Evolutionary conservation across 2,113 vertebrate genomes (phyloP), one percentile per base, ranked within the genome.

Genomic region (Lamprotornis superbus): DNA sequence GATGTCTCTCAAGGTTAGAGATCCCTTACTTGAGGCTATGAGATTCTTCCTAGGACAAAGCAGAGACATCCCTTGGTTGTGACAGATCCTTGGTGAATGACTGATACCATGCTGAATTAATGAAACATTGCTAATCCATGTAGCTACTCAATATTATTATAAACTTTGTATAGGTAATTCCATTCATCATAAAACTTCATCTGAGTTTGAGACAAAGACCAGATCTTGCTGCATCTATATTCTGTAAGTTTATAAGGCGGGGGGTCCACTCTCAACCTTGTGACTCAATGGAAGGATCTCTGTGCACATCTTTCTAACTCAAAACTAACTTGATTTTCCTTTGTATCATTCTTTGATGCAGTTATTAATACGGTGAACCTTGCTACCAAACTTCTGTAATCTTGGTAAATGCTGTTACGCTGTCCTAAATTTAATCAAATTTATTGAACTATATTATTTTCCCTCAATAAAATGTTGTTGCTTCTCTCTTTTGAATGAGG

Each of bases 141-240:
- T 28, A 63, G 22, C 8, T 56, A 33, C 49, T 50, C 49, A 42
- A 33, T 44, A 56, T 56, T 49, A 28, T 70, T 37, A 30, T 22
- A 50, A 70, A 33, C 31, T 49, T 37, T 28, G 42, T 16, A 17
- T 6, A 37, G 40, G 30, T 56, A 50, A n/a, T 70, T 56, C 10
- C 27, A 33, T 70, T 63, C 6, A 27, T 47, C 18, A 37, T 50
- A 63, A 63, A 44, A 10, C 22, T 44, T 70, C 6, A 31, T 50
- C 31, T 0, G 0, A 33, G 31, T 42, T 6, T 56, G 49, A 50
- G 22, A 15, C 10, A 28, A 24, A 63, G 49, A 28, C 3, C 56
- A 15, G 17, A 40, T 15, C 21, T 65, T 46, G 33, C 17, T 46
- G 10, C n/a, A 40, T 15, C 30, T 40, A 7, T 8, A 22, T 12